These are phyloP conservation scores for Rhaphigaster nebulosa DNA, from an alignment of 2,888 invertebrate genomes.

Conservation along the genomic window DNA sequence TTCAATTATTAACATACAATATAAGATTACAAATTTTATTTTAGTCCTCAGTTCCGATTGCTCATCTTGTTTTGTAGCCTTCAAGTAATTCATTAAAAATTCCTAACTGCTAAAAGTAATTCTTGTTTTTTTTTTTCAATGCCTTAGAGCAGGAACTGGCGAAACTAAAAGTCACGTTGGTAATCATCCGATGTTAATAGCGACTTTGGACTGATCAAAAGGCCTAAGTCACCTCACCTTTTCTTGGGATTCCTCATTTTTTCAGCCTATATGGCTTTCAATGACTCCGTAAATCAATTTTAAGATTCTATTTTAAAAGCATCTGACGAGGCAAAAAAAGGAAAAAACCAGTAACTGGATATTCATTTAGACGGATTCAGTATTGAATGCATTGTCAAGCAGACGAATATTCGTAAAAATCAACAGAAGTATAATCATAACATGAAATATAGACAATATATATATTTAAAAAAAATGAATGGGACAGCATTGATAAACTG, in stretches of 20 bases:
- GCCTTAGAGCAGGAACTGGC: background rate
- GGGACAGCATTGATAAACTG: no score
- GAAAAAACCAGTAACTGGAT: background rate
- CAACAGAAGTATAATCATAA: no score
- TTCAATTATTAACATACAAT: no score
- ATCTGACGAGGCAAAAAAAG: background rate
- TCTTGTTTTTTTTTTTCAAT: background rate
- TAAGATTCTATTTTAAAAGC: conserved; percentile 9
- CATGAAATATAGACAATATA: no score
- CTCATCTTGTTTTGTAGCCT: no score
- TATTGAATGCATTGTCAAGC: background rate
- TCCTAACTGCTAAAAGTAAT: background rate
- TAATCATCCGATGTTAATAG: conserved; percentile 16
- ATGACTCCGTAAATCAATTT: background rate
- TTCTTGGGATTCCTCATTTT: conserved; percentile 12
- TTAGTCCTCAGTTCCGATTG: no score
- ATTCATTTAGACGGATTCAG: background rate
- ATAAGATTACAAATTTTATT: no score
- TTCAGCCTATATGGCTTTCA: conserved; percentile 1
- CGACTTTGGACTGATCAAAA: conserved; percentile 13
- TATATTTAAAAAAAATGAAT: no score
- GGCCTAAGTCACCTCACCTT: background rate
- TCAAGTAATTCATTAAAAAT: no score
- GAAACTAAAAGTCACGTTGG: background rate
- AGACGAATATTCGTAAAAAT: no score